A percentile compares a stretch with the other conserved stretches of the same genome.
phyloP scores from a whole-genome alignment of 2,113 vertebrate species.

The Thermophis baileyi region DNA sequence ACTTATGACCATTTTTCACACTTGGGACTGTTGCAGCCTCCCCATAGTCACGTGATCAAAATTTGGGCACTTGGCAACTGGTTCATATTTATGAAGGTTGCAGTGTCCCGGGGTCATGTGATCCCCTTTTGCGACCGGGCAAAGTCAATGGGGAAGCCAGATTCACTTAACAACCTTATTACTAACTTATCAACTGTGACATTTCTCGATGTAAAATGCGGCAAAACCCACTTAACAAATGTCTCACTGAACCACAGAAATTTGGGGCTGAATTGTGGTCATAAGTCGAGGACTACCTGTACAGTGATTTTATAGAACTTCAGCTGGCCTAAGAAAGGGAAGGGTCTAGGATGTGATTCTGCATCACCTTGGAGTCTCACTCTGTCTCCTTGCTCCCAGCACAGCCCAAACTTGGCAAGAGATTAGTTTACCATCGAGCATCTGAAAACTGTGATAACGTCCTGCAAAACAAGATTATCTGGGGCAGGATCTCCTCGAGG shows the following conservation, averaged over 20 bases:
- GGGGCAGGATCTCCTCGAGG: not conserved
- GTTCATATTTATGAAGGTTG: not conserved
- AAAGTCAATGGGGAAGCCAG: not conserved
- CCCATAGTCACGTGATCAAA: not conserved
- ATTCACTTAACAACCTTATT: not conserved
- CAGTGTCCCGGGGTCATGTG: not conserved
- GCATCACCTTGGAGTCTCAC: not conserved
- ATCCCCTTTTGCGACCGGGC: no score
- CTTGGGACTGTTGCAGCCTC: no score
- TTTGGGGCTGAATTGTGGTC: not conserved
- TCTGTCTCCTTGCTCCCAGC: not conserved
- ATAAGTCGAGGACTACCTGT: not conserved
- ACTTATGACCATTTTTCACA: no score
- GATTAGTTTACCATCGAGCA: not conserved
- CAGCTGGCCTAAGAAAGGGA: not conserved
- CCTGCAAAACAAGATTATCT: not conserved
- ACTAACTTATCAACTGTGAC: not conserved
- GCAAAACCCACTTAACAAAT: not conserved
- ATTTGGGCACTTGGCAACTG: not conserved
- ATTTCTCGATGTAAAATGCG: not conserved
- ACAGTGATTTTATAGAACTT: not conserved
- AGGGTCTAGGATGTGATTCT: not conserved
- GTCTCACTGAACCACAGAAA: not conserved
- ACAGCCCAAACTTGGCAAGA: not conserved
- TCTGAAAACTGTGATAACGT: not conserved